phyloP scores from a whole-genome alignment of 2,797 vertebrate species.

The Rhabdomys pumilio region DNA sequence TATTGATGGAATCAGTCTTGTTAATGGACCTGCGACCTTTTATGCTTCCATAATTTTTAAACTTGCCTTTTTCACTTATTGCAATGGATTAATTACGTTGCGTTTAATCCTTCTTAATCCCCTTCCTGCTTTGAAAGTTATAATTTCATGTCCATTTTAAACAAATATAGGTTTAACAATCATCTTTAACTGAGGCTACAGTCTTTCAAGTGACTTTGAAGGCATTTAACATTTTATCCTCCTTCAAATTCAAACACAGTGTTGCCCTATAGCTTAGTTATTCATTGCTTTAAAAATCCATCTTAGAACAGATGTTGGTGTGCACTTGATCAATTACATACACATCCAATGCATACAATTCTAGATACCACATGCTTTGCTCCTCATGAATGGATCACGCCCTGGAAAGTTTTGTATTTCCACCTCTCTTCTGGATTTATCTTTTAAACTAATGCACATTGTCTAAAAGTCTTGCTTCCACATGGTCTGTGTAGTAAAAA shows the following conservation, averaged over 20 bases:
- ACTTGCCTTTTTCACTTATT: conserved; percentile 30
- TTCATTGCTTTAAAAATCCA: conserved; percentile 19
- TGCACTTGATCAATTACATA: neutral
- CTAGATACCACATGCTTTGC: neutral
- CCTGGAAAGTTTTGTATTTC: neutral
- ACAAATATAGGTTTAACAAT: conserved; percentile 10
- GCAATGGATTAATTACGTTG: neutral
- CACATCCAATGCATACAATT: neutral
- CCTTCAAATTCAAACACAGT: neutral
- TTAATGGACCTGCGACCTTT: neutral
- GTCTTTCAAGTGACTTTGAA: conserved; percentile 50
- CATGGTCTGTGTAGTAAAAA: neutral
- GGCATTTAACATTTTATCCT: neutral
- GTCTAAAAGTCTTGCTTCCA: conserved; percentile 52
- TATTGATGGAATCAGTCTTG: neutral
- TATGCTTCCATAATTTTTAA: conserved; percentile 23
- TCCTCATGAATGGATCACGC: neutral
- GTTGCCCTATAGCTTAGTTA: conserved; percentile 34
- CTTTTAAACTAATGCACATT: neutral
- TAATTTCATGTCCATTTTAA: conserved; percentile 20
- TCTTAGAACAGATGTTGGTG: conserved; percentile 4
- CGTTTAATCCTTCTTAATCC: neutral
- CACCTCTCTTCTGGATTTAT: conserved; percentile 16
- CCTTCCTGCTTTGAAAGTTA: conserved; percentile 25
- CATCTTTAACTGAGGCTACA: neutral